Base-by-base conservation (phyloP, 2,113 vertebrate species). In the Castor canadensis region DNA sequence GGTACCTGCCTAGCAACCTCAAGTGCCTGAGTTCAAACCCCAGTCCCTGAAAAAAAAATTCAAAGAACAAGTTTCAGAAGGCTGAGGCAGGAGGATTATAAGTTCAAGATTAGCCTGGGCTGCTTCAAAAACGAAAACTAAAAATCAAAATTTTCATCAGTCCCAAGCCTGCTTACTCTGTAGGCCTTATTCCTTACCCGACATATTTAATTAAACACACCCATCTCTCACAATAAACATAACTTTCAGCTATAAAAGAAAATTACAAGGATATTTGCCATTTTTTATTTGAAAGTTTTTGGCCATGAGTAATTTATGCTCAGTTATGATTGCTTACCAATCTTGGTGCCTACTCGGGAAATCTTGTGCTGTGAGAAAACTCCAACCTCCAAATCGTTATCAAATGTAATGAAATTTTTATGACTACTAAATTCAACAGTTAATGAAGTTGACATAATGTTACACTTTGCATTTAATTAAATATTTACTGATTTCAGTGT, bases 371-470 rank as follows among this genome's bases (percentile, higher is more conserved):
- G 62, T 3, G 26, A 89, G 87, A 92, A 94, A 85, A 83, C 85
- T 66, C 73, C 54, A 93, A 80, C 69, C 73, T 94, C 85, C 43
- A 72, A 89, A 87, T 56, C 72, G 64, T 86, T 95, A 97, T 91
- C 91, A 94, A 79, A 94, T 43, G 52, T 64, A 91, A 95, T 95
- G 69, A 93, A 96, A 95, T 56, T 91, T 95, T 97, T 97, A 91
- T 91, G 85, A 92, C 26, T 45, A 71, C 75, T 81, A 93, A 94
- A 96, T 97, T 80, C 85, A 58, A 79, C 88, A 91, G 82, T 91
- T 96, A 91, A 96, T 97, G 94, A 95, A 97, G 88, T 94, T 97
- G 96, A 94, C 85, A 95, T 92, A 95, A 94, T 72, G 86, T 77
- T 89, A 71, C 24, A 83, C 47, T 95, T 94, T 88, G 69, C 82